Conservation (phyloP, 2,113 vertebrate species). For the Pardalotus punctatus region DNA sequence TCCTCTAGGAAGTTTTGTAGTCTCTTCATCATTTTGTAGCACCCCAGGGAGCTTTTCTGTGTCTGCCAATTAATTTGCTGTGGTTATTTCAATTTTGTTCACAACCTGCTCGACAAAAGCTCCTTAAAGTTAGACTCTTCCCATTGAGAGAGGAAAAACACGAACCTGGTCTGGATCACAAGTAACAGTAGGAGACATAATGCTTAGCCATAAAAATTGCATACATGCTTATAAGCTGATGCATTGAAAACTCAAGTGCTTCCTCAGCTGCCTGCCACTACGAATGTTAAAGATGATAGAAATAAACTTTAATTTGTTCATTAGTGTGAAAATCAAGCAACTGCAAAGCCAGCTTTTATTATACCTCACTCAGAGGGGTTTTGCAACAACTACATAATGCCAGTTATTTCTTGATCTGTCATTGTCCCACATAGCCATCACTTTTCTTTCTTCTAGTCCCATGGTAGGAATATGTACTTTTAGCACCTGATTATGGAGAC, state of each 20-base stretch:
- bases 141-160: background rate
- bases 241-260: conserved; percentile 18
- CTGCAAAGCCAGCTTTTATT: background rate
- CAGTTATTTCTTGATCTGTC: background rate
- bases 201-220: conserved; percentile 10
- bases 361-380: background rate
- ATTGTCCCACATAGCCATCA: background rate
- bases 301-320: conserved; percentile 17
- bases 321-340: conserved; percentile 21
- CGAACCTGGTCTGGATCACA: background rate
- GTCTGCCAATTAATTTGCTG: conserved; percentile 22
- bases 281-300: conserved; percentile 10
- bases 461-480: background rate
- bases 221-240: conserved; percentile 20
- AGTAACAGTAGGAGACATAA: conserved; percentile 38
- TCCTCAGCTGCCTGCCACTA: conserved; percentile 55
- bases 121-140: background rate
- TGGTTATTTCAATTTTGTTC: conserved; percentile 24
- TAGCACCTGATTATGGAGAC: background rate
- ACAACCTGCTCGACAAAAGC: background rate
- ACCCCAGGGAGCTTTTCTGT: background rate
- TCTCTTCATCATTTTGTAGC: background rate
- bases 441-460: background rate
- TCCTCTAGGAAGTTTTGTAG: background rate
- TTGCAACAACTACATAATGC: background rate